A percentile compares a stretch with the other conserved stretches of the same genome.
phyloP scores from a whole-genome alignment of 2,113 vertebrate species.

The Mustela nigripes region DNA sequence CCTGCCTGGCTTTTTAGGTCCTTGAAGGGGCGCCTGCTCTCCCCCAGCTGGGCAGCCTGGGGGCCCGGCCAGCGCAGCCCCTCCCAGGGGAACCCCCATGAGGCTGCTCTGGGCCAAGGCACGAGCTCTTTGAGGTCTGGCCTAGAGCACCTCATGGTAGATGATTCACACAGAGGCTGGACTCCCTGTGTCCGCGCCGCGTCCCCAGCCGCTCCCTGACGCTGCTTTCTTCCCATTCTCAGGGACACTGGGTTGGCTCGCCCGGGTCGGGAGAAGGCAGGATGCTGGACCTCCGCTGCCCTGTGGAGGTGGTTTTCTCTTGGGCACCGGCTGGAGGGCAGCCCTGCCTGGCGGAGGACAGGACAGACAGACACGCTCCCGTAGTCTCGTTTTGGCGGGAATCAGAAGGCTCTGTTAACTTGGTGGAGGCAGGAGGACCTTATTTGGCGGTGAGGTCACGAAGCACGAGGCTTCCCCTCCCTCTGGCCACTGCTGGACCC shows the following conservation, averaged over 20 bases:
- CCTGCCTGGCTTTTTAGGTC: neutral
- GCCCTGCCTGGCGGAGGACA: no score
- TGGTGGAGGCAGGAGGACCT: accelerated
- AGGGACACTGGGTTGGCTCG: neutral
- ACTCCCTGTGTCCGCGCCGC: neutral
- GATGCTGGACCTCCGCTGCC: neutral
- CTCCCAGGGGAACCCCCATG: neutral
- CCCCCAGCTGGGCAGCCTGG: neutral
- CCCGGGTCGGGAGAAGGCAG: neutral
- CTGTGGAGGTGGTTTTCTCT: neutral
- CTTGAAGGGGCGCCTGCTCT: neutral
- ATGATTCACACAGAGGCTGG: neutral
- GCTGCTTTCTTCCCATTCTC: accelerated
- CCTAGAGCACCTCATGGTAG: accelerated
- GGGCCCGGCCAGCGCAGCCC: no score
- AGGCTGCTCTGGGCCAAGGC: neutral
- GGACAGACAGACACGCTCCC: accelerated
- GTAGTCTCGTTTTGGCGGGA: neutral
- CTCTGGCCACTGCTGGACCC: neutral
- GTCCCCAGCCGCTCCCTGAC: accelerated
- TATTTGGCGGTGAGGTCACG: accelerated
- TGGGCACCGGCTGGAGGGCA: accelerated
- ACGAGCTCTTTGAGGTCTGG: neutral
- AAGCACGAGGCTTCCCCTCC: accelerated
- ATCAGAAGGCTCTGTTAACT: accelerated